These are phyloP conservation scores for Halesus radiatus DNA, from an alignment of 1,140 invertebrate genomes.

Conservation along the genomic window DNA sequence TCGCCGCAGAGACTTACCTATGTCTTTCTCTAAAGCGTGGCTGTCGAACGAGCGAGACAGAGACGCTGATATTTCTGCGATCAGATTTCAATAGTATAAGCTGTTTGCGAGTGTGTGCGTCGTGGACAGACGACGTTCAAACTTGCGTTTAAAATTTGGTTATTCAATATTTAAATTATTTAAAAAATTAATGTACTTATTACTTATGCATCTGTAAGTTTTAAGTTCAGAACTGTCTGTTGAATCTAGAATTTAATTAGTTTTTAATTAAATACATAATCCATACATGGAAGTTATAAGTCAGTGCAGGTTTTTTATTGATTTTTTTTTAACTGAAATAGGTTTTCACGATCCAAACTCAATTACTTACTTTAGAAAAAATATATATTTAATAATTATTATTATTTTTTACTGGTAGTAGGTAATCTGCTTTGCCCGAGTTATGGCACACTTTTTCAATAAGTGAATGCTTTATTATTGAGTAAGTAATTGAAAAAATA, in stretches of 20 bases:
- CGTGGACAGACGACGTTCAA: background rate
- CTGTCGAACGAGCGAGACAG: background rate
- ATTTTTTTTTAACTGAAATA: too few relatives aligned
- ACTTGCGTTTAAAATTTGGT: background rate
- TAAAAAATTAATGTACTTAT: background rate
- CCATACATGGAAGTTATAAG: too few relatives aligned
- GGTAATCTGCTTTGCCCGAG: too few relatives aligned
- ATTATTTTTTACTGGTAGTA: too few relatives aligned
- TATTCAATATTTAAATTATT: background rate
- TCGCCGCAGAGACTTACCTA: background rate
- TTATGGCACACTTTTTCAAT: too few relatives aligned
- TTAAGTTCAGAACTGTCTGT: background rate
- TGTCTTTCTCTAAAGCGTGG: background rate
- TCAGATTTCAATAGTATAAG: background rate
- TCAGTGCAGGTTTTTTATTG: too few relatives aligned
- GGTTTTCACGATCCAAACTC: too few relatives aligned
- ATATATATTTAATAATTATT: too few relatives aligned
- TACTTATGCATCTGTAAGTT: too few relatives aligned
- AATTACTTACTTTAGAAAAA: too few relatives aligned
- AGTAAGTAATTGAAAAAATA: too few relatives aligned
- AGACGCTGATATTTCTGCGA: background rate
- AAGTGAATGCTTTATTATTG: too few relatives aligned
- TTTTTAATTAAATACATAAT: background rate
- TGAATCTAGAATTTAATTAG: background rate
- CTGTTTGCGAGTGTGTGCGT: conserved; percentile 3